Evolutionary conservation across 2,113 vertebrate species (phyloP).

Genomic region (Chlorodrepanis virens): DNA sequence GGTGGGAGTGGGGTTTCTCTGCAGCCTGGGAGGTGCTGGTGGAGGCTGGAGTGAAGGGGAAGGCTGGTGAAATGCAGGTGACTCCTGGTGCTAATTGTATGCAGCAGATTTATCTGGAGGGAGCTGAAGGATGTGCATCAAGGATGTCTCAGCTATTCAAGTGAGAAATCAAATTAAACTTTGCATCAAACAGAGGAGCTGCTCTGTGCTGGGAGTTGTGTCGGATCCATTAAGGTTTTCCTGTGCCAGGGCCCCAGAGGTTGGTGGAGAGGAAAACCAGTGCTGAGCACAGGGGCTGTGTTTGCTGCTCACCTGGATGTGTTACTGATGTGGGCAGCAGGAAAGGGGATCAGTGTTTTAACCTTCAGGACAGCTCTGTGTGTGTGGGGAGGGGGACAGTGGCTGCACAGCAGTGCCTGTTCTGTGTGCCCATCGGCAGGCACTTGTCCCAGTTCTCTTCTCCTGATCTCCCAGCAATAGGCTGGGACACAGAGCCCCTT

Average conservation of each 20-base stretch:
- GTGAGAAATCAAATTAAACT: slow-evolving; percentile 70
- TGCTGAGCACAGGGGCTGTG: not conserved
- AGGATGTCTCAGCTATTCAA: slow-evolving; percentile 62
- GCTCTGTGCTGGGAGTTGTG: not conserved
- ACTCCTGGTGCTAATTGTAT: not conserved
- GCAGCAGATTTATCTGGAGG: slow-evolving; percentile 19
- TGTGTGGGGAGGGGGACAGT: not conserved
- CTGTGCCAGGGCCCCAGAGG: not conserved
- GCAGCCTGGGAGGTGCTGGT: not conserved
- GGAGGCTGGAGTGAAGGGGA: not conserved
- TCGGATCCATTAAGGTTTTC: not conserved
- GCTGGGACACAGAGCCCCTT: not conserved
- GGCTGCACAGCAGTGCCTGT: rapidly evolving
- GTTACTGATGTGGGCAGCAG: not conserved
- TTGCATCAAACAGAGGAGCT: slow-evolving; percentile 23
- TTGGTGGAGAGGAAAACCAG: not conserved
- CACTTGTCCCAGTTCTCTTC: not conserved
- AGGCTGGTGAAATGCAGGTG: not conserved
- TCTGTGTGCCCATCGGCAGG: not conserved
- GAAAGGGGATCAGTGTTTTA: not conserved
- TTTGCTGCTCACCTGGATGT: not conserved
- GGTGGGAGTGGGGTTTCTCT: not conserved
- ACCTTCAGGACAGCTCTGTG: not conserved
- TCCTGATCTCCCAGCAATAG: not conserved
- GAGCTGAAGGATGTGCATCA: not conserved